Evolutionary conservation across 2,113 vertebrate genomes (phyloP).

Genomic region (Athene cunicularia): DNA sequence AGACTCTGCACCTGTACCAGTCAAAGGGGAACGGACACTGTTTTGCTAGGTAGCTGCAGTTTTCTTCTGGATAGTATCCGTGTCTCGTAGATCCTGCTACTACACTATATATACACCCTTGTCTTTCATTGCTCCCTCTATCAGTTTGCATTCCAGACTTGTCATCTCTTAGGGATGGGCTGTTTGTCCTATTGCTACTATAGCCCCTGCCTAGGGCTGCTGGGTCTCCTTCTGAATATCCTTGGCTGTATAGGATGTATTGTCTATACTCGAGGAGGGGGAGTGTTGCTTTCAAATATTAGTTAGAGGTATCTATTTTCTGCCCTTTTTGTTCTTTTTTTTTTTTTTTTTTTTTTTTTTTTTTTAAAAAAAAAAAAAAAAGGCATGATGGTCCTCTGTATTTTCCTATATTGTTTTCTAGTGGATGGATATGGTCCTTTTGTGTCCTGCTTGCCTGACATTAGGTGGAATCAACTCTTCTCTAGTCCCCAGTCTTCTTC

Average conservation of each 20-base stretch:
- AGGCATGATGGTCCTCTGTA: neutral
- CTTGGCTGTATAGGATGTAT: neutral
- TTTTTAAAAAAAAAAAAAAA: neutral
- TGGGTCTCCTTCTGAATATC: neutral
- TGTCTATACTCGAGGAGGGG: neutral
- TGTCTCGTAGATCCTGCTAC: neutral
- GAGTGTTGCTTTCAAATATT: neutral
- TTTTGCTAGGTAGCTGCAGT: neutral
- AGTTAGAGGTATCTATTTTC: neutral
- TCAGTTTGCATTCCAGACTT: neutral
- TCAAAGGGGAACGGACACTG: neutral
- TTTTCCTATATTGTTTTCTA: neutral
- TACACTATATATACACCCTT: neutral
- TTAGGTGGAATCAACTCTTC: slow-evolving; percentile 9
- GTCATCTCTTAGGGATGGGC: neutral
- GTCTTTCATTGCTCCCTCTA: neutral
- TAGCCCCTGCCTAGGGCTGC: neutral
- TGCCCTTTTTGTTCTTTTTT: neutral
- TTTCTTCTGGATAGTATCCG: neutral
- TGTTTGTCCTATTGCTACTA: neutral
- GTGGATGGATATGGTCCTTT: neutral
- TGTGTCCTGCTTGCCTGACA: slow-evolving; percentile 29
- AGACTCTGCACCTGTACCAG: neutral
- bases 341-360: neutral
- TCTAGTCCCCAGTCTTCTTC: neutral